Evolutionary conservation across 2,888 invertebrate genomes (phyloP), one percentile per base, ranked within the genome.

Genomic region (Apoderus coryli): DNA sequence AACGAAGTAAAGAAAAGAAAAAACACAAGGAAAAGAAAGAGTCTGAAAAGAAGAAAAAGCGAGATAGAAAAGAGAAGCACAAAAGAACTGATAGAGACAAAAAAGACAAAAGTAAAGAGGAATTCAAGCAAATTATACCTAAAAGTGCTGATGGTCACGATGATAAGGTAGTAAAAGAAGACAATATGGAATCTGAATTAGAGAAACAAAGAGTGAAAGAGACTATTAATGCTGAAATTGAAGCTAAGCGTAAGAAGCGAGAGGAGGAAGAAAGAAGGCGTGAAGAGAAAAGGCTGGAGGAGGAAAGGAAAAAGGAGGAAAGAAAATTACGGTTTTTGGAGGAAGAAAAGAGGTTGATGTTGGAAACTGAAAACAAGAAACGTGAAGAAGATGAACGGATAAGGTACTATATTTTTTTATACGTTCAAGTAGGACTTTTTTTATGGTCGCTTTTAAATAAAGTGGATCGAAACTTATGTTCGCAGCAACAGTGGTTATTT

Each of bases 1-100:
- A 52, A 35, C 54, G 53, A 45, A 52, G 46, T 38, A 54, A 66
- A 40, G 67, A 67, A 24, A 63, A 64, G 37, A 69, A 68, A 43
- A 68, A 67, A 37, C 57, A 54, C 42, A 63, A 60, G 39, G 61
- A 66, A 19, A 66, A 65, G 38, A 68, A 64, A 46, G 69, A 65
- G n/a, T n/a, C n/a, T 11, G 54, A 58, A 10, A 51, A 49, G 37
- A 53, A 50, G 34, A 48, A 47, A 60, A 64, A 48, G 57, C 65
- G 44, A 52, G 63, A 54, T 19, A 51, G 50, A 33, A 51, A 52
- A 49, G 57, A 59, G 33, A 61, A 58, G 40, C 51, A 54, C n/a
- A 53, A 52, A 38, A 59, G 54, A 35, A 46, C 48, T 35, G 50
- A 48, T 22, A 45, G 49, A 33, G 47, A 45, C 34, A 54, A 47